Conservation (phyloP, 2,888 invertebrate genomes). For the Aphidoletes aphidimyza region DNA sequence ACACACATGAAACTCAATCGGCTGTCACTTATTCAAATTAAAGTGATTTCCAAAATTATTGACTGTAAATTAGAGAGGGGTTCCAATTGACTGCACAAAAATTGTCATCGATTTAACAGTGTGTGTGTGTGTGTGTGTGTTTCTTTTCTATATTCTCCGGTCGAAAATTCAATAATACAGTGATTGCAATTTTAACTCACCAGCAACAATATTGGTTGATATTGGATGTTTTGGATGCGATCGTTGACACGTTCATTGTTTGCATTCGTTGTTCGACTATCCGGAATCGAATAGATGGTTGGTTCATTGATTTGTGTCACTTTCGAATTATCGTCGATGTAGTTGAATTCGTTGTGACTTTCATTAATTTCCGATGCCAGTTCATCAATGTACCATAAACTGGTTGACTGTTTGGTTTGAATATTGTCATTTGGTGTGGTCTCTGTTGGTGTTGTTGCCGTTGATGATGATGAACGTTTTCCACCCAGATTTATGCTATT, state of each 20-base stretch:
- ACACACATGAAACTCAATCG: too few relatives aligned
- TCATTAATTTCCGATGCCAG: constrained; percentile 55
- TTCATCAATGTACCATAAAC: constrained; percentile 59
- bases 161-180: too few relatives aligned
- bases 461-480: not conserved
- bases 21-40: too few relatives aligned
- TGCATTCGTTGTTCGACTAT: not conserved
- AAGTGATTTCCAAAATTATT: too few relatives aligned
- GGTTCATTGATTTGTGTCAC: not conserved
- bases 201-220: not conserved
- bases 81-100: too few relatives aligned
- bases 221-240: not conserved
- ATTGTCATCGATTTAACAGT: too few relatives aligned
- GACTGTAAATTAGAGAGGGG: too few relatives aligned
- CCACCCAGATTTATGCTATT: constrained; percentile 61
- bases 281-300: not conserved
- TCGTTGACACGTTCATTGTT: not conserved
- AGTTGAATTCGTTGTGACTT: not conserved
- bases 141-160: too few relatives aligned
- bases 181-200: not conserved
- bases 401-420: constrained; percentile 55
- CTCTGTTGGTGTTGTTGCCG: not conserved
- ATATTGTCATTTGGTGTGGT: constrained; percentile 55
- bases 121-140: too few relatives aligned
- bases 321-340: not conserved